Conservation (phyloP, 2,113 vertebrate genomes). For the Hypomesus transpacificus region DNA sequence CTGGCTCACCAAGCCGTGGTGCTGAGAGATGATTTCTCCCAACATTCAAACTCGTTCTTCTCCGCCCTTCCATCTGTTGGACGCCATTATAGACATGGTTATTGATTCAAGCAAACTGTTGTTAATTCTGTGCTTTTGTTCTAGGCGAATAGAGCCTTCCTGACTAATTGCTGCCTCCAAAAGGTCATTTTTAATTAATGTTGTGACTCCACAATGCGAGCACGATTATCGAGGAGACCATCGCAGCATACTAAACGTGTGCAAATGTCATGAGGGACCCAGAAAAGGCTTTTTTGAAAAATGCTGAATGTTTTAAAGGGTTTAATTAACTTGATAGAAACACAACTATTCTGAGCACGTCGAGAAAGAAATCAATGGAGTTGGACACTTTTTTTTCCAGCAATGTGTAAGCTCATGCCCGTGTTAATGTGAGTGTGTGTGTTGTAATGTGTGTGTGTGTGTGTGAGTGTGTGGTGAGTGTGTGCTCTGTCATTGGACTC, state of each 20-base stretch:
- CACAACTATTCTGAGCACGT: neutral
- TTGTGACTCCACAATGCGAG: slow-evolving; percentile 40
- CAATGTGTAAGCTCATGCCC: neutral
- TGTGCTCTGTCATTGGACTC: neutral
- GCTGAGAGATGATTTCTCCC: neutral
- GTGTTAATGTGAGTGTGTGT: neutral
- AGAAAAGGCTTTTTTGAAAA: neutral
- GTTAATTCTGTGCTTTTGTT: slow-evolving; percentile 47
- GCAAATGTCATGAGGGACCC: slow-evolving; percentile 22
- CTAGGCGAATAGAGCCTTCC: slow-evolving; percentile 35
- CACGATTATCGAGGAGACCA: slow-evolving; percentile 41
- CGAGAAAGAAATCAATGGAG: neutral
- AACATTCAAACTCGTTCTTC: neutral
- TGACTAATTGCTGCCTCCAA: slow-evolving; percentile 38
- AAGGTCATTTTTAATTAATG: slow-evolving; percentile 63
- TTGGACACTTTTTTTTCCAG: neutral
- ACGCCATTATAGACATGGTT: slow-evolving; percentile 26
- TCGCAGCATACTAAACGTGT: slow-evolving; percentile 42
- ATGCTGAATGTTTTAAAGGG: neutral
- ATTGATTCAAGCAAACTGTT: slow-evolving; percentile 41
- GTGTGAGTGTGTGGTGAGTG: neutral
- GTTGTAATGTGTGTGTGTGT: neutral
- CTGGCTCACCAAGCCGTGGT: neutral
- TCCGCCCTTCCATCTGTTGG: neutral
- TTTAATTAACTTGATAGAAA: slow-evolving; percentile 4